Conservation (phyloP, 2,797 vertebrate genomes). For the Margarornis squamiger region DNA sequence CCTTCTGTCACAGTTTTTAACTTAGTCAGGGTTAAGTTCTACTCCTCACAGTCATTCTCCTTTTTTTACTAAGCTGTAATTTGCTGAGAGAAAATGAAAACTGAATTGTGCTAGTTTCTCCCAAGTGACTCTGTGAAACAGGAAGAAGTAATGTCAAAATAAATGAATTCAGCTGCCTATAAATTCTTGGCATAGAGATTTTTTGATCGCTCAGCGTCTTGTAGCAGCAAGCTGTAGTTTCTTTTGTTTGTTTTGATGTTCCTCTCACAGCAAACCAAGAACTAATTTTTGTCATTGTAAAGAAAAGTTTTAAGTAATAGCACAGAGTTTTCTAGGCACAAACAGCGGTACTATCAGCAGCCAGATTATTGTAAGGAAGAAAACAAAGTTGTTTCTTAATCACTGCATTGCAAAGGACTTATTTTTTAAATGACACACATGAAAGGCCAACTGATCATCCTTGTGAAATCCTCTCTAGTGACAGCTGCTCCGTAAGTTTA, state of each 20-base stretch:
- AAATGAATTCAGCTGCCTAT: neutral
- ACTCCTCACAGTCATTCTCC: neutral
- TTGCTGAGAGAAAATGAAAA: neutral
- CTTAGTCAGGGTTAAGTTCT: neutral
- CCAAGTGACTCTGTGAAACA: neutral
- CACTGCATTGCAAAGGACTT: neutral
- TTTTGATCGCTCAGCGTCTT: neutral
- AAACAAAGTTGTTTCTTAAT: neutral
- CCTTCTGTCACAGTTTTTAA: neutral
- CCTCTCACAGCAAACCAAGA: neutral
- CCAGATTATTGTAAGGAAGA: neutral
- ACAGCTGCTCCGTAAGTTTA: neutral
- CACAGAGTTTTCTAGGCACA: neutral
- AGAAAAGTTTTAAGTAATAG: neutral
- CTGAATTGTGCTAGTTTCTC: neutral
- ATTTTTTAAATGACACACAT: neutral
- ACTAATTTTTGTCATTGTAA: neutral
- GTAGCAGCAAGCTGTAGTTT: neutral
- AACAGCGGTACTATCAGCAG: neutral
- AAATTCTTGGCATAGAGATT: neutral
- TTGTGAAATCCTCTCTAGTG: neutral
- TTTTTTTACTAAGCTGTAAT: neutral
- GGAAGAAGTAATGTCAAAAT: slow-evolving; percentile 15
- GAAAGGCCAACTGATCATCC: neutral
- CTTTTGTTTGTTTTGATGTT: neutral